Evolutionary conservation across 2,113 vertebrate species (phyloP), one percentile per base, ranked within the genome.

Genomic region (Fukomys damarensis): DNA sequence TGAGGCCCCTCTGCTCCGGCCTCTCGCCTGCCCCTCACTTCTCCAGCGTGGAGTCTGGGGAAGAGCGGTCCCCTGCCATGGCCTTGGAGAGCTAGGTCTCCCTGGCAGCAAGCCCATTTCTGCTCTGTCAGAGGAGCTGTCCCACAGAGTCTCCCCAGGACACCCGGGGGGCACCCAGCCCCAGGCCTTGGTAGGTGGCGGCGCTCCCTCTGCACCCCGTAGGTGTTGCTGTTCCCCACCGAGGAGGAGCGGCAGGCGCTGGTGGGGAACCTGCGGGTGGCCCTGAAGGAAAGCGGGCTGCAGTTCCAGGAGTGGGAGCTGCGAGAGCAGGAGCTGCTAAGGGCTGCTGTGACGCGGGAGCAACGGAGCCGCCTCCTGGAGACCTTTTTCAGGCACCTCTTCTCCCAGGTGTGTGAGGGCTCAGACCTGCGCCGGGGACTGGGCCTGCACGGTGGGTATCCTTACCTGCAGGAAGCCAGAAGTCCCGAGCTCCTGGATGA

Each of bases 371-470:
- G 98, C 89, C 99, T 99, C 91, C 98, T 99, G 97, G 99, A 99
- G 97, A 99, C 98, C 3, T 99, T 99, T 97, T 99, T 99, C 96
- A 98, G 99, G 89, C 99, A 99, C 3, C 99, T 99, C 79, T 99
- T 99, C 98, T 98, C 99, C 49, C 98, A 99, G 99, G 99, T 99
- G 97, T 74, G 97, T 56, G 12, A 1, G n/a, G 56, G 49, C 46
- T 79, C 26, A 20, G 81, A 56, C 70, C 32, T 88, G 65, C 41
- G 8, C 10, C 22, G 16, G 24, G 35, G 19, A 4, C 32, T 65
- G 38, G n/a, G 19, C 24, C n/a, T 76, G 4, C 17, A 22, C 30
- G 41, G 63, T 38, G 1, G 41, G 63, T 38, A 0, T 43, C 46
- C 28, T 76, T 72, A 56, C n/a, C 65, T 82, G 13, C 0, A 0